phyloP scores from a whole-genome alignment of 2,797 vertebrate species.

The Sebastes kiyomatsui region DNA sequence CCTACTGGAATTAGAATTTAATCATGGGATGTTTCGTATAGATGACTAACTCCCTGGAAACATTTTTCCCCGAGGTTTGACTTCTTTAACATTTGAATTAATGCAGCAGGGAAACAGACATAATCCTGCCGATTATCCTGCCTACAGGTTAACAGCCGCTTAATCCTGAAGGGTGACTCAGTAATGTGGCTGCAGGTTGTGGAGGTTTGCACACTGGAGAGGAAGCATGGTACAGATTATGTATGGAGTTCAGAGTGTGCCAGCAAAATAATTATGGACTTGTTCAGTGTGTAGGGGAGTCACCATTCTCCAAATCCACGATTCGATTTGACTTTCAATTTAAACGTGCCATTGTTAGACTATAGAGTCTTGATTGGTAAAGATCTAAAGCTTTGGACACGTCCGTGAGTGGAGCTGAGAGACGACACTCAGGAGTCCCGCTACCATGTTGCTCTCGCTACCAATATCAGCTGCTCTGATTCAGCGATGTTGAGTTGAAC shows the following conservation, averaged over 20 bases:
- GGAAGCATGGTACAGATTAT: background rate
- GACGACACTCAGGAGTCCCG: no score
- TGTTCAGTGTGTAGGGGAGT: background rate
- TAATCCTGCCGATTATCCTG: slow-evolving; percentile 17
- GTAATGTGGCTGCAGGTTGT: slow-evolving; percentile 7
- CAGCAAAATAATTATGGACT: background rate
- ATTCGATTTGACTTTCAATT: no score
- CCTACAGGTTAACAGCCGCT: background rate
- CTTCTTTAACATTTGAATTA: slow-evolving; percentile 30
- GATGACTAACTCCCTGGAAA: slow-evolving; percentile 6
- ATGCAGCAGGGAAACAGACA: background rate
- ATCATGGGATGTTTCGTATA: background rate
- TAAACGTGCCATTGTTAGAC: no score
- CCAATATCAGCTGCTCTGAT: no score
- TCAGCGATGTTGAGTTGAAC: no score
- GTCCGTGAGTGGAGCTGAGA: no score
- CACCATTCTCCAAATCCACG: no score
- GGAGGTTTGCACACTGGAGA: background rate
- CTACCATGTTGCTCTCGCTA: no score
- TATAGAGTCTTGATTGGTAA: no score
- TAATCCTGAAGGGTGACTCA: slow-evolving; percentile 19
- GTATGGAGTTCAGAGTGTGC: background rate
- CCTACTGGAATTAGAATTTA: slow-evolving; percentile 5
- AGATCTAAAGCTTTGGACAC: no score
- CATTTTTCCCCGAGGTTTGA: background rate